These are phyloP conservation scores for Cephus rjabovi DNA, from an alignment of 2,888 invertebrate genomes.

Conservation along the genomic window DNA sequence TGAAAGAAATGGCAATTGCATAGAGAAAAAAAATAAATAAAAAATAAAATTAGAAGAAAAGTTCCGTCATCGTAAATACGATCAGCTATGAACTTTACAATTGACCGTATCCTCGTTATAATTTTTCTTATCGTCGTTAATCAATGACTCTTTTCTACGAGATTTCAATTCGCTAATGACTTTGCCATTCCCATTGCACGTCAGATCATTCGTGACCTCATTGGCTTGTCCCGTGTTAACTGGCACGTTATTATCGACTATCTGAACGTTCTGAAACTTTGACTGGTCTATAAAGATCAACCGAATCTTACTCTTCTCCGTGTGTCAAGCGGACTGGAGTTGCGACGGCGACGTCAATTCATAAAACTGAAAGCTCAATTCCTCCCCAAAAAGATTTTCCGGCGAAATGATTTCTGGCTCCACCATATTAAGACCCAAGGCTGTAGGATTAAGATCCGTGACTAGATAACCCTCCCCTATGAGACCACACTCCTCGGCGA, in stretches of 20 bases:
- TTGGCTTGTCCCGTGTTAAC: background rate
- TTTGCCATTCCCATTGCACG: background rate
- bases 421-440: slow-evolving; percentile 68
- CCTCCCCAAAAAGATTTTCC: slow-evolving; percentile 69
- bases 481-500: slow-evolving; percentile 82
- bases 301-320: slow-evolving; percentile 47
- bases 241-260: slow-evolving; percentile 26
- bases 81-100: slow-evolving; percentile 2
- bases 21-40: background rate
- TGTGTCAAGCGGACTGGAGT: slow-evolving; percentile 63
- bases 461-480: slow-evolving; percentile 70
- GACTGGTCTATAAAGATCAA: slow-evolving; percentile 54
- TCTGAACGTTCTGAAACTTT: slow-evolving; percentile 37
- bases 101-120: background rate
- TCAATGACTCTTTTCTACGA: background rate
- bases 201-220: background rate
- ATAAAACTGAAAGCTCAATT: slow-evolving; percentile 70
- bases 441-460: slow-evolving; percentile 69
- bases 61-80: background rate
- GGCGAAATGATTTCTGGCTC: slow-evolving; percentile 69
- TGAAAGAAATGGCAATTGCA: background rate
- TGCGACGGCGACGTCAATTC: slow-evolving; percentile 66
- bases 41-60: background rate
- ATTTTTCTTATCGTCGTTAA: background rate
- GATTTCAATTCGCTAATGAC: background rate